Evolutionary conservation across 2,113 vertebrate species (phyloP).

Genomic region (Syngnathoides biaculeatus): DNA sequence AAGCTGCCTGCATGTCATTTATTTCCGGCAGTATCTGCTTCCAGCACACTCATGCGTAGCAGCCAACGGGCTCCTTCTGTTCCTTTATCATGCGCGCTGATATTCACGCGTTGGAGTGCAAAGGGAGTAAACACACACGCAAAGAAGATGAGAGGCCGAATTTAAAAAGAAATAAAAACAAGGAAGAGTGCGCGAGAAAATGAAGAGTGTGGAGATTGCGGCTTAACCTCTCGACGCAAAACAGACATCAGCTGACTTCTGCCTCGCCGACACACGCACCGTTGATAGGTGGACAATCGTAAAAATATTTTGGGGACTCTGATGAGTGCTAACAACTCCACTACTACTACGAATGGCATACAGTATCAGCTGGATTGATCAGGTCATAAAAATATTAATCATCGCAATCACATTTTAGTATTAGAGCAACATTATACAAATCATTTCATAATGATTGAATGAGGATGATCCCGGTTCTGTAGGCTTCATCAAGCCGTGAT

Average conservation of each 20-base stretch:
- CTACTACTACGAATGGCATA: neutral
- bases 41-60: constrained; percentile 52
- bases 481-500: too few relatives aligned
- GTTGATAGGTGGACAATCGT: neutral
- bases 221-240: constrained; percentile 50
- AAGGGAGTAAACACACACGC: constrained; percentile 42
- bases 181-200: neutral
- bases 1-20: constrained; percentile 52
- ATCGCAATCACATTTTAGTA: too few relatives aligned
- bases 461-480: too few relatives aligned
- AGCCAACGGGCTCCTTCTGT: constrained; percentile 67
- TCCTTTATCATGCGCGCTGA: constrained; percentile 61
- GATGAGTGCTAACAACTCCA: neutral
- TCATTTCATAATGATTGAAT: too few relatives aligned
- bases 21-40: constrained; percentile 67
- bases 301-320: neutral
- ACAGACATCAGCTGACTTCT: constrained; percentile 42
- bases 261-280: constrained; percentile 25
- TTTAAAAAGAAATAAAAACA: constrained; percentile 42
- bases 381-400: too few relatives aligned
- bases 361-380: neutral
- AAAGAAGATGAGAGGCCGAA: constrained; percentile 57
- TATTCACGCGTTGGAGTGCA: constrained; percentile 50
- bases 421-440: too few relatives aligned
- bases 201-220: constrained; percentile 60